Evolutionary conservation across 23 tunicate species (phyloP).

Genomic region (Trididemnum clinides): DNA sequence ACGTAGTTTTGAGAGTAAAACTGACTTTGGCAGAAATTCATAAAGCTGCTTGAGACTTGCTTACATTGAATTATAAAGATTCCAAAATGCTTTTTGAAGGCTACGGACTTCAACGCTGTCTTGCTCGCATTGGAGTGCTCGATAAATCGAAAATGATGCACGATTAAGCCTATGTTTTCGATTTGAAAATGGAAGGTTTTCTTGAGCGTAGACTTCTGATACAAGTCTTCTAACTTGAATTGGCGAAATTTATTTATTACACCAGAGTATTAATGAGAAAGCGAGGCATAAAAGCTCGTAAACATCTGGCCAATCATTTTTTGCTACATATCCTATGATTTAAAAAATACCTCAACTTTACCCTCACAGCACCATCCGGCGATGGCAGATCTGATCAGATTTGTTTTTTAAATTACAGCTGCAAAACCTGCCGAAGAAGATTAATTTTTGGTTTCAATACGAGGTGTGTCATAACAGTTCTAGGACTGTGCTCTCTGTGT

Average conservation of each 20-base stretch:
- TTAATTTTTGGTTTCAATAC: neutral
- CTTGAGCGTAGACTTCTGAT: constrained; percentile 95
- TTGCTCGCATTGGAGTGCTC: constrained; percentile 92
- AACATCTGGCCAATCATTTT: constrained; percentile 94
- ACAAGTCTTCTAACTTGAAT: constrained; percentile 95
- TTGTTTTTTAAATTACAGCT: no score
- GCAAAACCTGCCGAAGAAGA: constrained; percentile 47
- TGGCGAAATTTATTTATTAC: constrained; percentile 95
- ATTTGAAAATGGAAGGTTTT: constrained; percentile 92
- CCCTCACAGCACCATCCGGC: constrained; percentile 93
- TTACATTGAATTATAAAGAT: constrained; percentile 92
- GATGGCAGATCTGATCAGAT: constrained; percentile 86
- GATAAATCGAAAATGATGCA: constrained; percentile 92
- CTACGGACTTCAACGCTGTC: constrained; percentile 80
- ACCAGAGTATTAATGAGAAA: constrained; percentile 89
- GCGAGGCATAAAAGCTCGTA: constrained; percentile 91
- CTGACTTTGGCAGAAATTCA: constrained; percentile 91
- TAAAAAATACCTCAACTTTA: constrained; percentile 94
- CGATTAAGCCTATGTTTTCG: constrained; percentile 98
- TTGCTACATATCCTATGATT: constrained; percentile 87
- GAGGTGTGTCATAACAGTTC: no score
- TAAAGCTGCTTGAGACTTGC: constrained; percentile 94
- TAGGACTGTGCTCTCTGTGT: no score
- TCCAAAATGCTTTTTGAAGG: constrained; percentile 94
- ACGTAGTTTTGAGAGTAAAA: constrained; percentile 98